Evolutionary conservation across 2,113 vertebrate genomes (phyloP), one percentile per base, ranked within the genome.

Genomic region (Sporophila hypoxantha): DNA sequence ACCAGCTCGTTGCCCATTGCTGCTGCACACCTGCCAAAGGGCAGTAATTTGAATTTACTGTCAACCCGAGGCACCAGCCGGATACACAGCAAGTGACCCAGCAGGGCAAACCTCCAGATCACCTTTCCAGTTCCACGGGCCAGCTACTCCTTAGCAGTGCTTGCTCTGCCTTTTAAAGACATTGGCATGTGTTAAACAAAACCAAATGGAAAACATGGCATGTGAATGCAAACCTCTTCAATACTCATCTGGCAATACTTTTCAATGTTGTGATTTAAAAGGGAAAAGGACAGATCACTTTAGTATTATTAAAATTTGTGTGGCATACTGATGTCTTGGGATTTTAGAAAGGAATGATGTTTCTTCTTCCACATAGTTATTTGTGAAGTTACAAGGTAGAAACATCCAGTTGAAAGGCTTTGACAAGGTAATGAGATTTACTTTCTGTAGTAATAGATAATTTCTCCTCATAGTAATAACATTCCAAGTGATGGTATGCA

Each of bases 11-110:
- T 89, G 93, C 64, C 85, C 73, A 83, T 1, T 32, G 41, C 85
- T 76, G 71, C 75, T 76, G 64, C 44, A 41, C 94, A 94, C 93
- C 94, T 95, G 93, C 85, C 93, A 87, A 13, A 71, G 1, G 41
- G 93, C 85, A 94, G 57, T 94, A 90, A 95, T 80, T 94, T 90
- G 83, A 83, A 93, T 94, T 94, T 90, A 85, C 76, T 81, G 53
- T 34, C 53, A 44, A 18, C 73, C 76, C 82, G 90, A 87, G 91
- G 34, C 2, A 1, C 41, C 13, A 87, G 93, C 76, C 23, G 44
- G 83, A 93, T 82, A 37, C 62, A 1, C 44, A 78, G 88, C 57
- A 13, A 85, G 52, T 90, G 91, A 94, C 92, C 87, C 74, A 90
- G 90, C 84, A 70, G 89, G 90, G 77, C 83, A 95, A 95, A 64